Evolutionary conservation across 2,113 vertebrate species (phyloP), one percentile per base, ranked within the genome.

Genomic region (Aramus guarauna): DNA sequence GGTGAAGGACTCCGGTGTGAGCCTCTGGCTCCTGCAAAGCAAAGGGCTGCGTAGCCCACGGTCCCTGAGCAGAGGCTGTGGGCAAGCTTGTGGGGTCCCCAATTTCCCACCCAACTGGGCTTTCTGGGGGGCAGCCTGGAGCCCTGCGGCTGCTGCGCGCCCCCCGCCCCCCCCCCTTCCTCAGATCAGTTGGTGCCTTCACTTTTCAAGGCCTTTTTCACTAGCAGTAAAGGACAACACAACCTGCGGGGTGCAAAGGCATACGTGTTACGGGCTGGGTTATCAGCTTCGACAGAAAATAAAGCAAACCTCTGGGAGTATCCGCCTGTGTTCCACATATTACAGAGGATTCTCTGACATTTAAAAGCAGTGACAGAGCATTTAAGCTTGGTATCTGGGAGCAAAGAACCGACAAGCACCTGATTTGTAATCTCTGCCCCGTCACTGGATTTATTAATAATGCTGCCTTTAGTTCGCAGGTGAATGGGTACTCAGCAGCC

Each of bases 251-350:
- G 5, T n/a, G 29, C 15, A 2, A 21, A 66, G 36, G 17, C 17
- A 13, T 10, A 8, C 0, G 0, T 6, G 12, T 37, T 15, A 7
- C 1, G 50, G 85, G 77, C 23, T 71, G 55, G 5, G 15, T 13
- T 19, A 1, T 6, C 41, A 22, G 24, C 55, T 63, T 6, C 3
- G 2, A 58, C 48, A 47, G 72, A 15, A 23, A 63, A 48, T 2
- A 30, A 17, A 47, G 43, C 13, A 2, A 30, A 24, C 24, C 10
- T 36, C 52, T 30, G 53, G 17, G 3, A 13, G 1, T 5, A 9
- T 4, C 43, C 3, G 1, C 19, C 8, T 5, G 12, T 0, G 0
- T n/a, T 56, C n/a, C 2, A 0, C 5, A 15, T 11, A 0, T 24
- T 5, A 1, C 0, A 7, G 13, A 53, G 24, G 48, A 14, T 36